Evolutionary conservation across 1,140 invertebrate species (phyloP).

Genomic region (Brachionus asplanchnoidis): DNA sequence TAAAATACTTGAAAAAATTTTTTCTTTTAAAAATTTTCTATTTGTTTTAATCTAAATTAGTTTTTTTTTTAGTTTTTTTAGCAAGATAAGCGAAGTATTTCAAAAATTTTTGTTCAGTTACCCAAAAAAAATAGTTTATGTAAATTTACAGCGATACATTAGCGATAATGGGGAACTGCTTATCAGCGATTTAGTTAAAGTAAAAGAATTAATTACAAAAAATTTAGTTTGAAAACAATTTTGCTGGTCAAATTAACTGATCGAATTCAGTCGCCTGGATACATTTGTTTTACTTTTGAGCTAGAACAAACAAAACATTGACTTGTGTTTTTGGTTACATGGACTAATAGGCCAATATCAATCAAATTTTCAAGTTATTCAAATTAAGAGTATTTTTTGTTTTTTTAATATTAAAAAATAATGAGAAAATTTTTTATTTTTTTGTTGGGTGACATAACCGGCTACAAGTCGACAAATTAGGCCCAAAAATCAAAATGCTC

Average conservation of each 20-base stretch:
- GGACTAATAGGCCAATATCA: background rate
- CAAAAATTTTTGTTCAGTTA: background rate
- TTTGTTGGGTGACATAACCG: background rate
- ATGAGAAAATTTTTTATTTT: background rate
- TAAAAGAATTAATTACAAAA: background rate
- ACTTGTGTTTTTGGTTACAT: background rate
- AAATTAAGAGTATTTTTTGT: background rate
- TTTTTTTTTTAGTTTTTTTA: background rate
- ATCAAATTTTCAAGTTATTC: background rate
- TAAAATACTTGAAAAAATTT: background rate
- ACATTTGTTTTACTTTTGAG: background rate
- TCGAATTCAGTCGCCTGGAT: background rate
- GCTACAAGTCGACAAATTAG: background rate
- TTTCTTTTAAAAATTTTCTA: background rate
- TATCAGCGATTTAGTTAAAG: background rate
- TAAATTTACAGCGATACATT: background rate
- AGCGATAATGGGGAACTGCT: background rate
- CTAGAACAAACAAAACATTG: background rate
- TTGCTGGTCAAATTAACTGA: background rate
- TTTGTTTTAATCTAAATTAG: background rate
- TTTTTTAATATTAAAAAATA: background rate
- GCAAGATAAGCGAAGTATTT: background rate
- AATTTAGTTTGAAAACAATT: background rate
- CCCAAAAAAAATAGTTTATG: background rate
- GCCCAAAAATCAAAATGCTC: no score